Evolutionary conservation across 2,113 vertebrate species (phyloP).

Genomic region (Menidia beryllina): DNA sequence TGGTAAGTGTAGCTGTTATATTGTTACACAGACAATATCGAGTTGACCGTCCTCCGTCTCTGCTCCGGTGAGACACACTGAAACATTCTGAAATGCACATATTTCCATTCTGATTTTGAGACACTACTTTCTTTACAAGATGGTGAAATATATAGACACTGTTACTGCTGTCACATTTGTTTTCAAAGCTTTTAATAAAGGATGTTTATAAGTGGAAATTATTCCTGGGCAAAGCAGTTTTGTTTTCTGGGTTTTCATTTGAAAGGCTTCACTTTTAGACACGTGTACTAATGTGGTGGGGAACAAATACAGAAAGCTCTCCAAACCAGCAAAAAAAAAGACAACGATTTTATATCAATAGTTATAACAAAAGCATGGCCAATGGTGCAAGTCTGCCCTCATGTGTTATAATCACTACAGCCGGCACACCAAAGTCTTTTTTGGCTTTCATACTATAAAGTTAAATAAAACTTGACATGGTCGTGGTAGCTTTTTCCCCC

Average conservation of each 20-base stretch:
- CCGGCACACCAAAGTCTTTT: not conserved
- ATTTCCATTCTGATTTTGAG: constrained; percentile 3
- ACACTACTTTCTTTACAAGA: constrained; percentile 1
- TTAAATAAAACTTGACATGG: no score
- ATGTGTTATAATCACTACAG: constrained; percentile 6
- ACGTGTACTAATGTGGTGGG: no score
- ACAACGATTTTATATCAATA: no score
- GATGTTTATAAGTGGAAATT: constrained; percentile 33
- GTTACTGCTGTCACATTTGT: constrained; percentile 13
- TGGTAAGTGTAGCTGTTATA: not conserved
- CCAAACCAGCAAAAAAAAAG: no score
- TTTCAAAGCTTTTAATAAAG: constrained; percentile 42
- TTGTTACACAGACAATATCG: not conserved
- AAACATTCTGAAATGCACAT: constrained; percentile 11
- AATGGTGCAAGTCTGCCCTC: constrained; percentile 33
- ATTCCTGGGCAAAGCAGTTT: not conserved
- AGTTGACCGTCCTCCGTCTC: not conserved
- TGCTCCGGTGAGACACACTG: not conserved
- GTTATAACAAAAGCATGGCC: no score
- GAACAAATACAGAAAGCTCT: no score
- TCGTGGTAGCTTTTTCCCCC: no score
- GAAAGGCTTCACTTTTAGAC: no score
- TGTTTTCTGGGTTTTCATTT: not conserved
- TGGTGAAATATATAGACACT: constrained; percentile 2
- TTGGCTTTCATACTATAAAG: no score